Evolutionary conservation across 1,140 invertebrate genomes (phyloP).

Genomic region (Pteromalus puparum): DNA sequence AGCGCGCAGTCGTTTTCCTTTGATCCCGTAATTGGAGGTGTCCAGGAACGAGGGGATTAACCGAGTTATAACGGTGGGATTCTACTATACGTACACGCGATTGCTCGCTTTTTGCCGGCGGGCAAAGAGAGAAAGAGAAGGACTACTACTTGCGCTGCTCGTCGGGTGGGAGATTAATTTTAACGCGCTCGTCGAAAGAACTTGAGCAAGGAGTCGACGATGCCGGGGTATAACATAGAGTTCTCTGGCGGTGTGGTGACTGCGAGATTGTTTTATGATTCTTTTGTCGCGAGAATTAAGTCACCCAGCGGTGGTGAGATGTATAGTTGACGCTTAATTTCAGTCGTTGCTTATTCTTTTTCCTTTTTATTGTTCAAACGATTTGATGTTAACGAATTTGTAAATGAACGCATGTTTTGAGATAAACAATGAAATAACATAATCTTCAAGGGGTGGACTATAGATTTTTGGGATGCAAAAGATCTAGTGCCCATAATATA

Average conservation of each 20-base stretch:
- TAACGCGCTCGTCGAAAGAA: slow-evolving; percentile 29
- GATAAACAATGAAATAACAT: no score
- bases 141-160: background rate
- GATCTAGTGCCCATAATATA: no score
- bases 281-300: slow-evolving; percentile 35
- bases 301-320: background rate
- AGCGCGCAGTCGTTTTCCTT: slow-evolving; percentile 15
- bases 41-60: slow-evolving; percentile 39
- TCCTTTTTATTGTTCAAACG: no score
- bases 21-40: slow-evolving; percentile 49
- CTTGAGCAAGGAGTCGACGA: background rate
- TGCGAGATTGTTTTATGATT: slow-evolving; percentile 48
- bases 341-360: no score
- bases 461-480: no score
- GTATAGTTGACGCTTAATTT: background rate
- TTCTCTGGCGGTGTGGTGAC: background rate
- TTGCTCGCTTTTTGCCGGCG: slow-evolving; percentile 20
- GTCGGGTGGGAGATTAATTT: slow-evolving; percentile 34
- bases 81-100: background rate
- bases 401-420: no score
- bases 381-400: no score
- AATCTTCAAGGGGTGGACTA: no score
- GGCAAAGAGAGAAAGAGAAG: background rate
- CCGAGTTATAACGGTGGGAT: slow-evolving; percentile 13
- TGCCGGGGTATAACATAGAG: no score